phyloP scores from a whole-genome alignment of 2,888 invertebrate genomes.

The Hydriomena furcata region DNA sequence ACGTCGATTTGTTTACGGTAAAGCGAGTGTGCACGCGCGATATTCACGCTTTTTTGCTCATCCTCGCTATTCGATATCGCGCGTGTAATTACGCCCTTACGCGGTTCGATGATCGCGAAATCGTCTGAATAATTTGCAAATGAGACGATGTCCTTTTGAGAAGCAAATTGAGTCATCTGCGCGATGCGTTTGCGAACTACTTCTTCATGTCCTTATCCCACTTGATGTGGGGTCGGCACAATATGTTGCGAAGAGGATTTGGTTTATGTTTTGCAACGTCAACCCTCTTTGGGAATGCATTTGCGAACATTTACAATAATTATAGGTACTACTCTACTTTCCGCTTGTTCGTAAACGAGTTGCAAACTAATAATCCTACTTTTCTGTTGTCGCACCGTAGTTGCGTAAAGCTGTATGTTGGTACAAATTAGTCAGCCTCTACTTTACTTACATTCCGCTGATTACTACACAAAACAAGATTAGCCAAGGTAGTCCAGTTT shows the following conservation, averaged over 20 bases:
- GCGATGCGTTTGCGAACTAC: background rate
- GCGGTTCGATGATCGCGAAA: conserved; percentile 7
- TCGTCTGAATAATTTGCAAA: conserved; percentile 23
- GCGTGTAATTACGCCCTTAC: conserved; percentile 25
- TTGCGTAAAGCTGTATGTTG: too few relatives aligned
- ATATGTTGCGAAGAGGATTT: too few relatives aligned
- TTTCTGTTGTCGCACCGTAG: too few relatives aligned
- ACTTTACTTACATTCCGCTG: background rate
- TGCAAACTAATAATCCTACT: too few relatives aligned
- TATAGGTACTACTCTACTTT: too few relatives aligned
- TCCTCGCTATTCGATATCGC: conserved; percentile 16
- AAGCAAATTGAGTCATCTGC: conserved; percentile 1
- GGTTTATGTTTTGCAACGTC: too few relatives aligned
- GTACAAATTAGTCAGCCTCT: too few relatives aligned
- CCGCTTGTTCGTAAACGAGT: too few relatives aligned
- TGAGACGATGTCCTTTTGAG: conserved; percentile 1
- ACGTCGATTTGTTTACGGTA: conserved; percentile 23
- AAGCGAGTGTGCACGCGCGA: conserved; percentile 18
- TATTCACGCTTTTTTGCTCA: conserved; percentile 23
- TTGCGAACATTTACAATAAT: too few relatives aligned
- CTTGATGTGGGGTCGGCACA: too few relatives aligned
- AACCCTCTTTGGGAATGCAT: too few relatives aligned
- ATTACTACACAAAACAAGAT: conserved; percentile 1
- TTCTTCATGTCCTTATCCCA: background rate
- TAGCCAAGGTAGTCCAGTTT: conserved; percentile 9